Evolutionary conservation across 2,888 invertebrate species (phyloP), one percentile per base, ranked within the genome.

Genomic region (Cosmopolites sordidus): DNA sequence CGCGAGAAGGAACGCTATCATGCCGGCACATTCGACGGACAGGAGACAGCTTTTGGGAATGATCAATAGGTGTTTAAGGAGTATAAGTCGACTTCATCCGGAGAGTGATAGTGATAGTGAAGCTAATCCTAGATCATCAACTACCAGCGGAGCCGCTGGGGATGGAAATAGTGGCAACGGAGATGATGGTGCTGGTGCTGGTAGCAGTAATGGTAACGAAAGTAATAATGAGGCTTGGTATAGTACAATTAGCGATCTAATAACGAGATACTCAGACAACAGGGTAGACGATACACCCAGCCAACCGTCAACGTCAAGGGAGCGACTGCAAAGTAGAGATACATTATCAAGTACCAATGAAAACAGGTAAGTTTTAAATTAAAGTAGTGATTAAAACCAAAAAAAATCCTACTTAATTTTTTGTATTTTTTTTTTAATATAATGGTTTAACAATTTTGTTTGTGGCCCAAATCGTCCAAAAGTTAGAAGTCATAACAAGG

Each of bases 1-100:
- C 15, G 66, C 66, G 2, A 56, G 72, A 38, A 60, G 72, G 44
- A 71, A 68, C 46, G 68, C 69, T 1, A 64, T 72, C 61, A 56
- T 71, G 48, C 68, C 70, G 2, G 55, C 62, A 16, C 60, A 54
- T 11, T 61, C 61, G 38, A 59, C 60, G 40, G 56, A 67, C 46
- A 53, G 67, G 51, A 50, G 67, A 60, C 59, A 68, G 58, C 48
- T 68, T 11, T 50, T 68, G 14, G 62, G 63, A n/a, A 62, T 60
- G 2, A 64, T 65, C 30, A 62, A 64, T 43, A 57, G 62, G 62
- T 66, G 62, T 55, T 54, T 66, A 45, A 53, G 65, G 12, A 61
- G 57, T 1, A 59, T 64, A 5, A 60, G 58, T 42, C 30, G 63
- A 33, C 58, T 58, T 17, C 54, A 60, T 6, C n/a, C 2, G 16